A percentile compares a stretch with the other conserved stretches of the same genome.
phyloP scores from a whole-genome alignment of 2,113 vertebrate genomes.

The Anhinga anhinga region DNA sequence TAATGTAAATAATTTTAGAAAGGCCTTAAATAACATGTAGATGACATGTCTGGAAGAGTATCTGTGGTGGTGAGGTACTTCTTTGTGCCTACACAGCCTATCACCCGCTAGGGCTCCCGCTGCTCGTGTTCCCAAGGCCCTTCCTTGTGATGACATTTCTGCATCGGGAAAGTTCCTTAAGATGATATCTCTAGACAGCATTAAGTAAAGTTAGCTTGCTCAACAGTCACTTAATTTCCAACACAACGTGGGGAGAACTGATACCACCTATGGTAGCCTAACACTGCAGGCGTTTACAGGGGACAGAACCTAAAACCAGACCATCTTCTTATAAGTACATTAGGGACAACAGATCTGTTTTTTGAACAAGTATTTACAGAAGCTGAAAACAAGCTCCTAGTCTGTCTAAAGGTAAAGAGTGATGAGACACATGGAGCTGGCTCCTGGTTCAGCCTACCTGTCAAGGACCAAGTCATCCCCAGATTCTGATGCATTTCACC shows the following conservation, averaged over 20 bases:
- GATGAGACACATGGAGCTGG: neutral
- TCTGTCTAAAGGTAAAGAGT: neutral
- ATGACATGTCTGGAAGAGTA: neutral
- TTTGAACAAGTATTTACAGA: neutral
- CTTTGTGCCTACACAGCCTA: neutral
- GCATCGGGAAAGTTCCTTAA: neutral
- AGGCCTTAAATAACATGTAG: neutral
- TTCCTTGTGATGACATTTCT: neutral
- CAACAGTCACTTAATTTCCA: neutral
- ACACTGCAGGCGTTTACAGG: neutral
- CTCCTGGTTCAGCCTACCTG: neutral
- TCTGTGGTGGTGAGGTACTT: neutral
- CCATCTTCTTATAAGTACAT: neutral
- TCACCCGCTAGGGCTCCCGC: neutral
- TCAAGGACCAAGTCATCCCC: neutral
- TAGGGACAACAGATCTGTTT: neutral
- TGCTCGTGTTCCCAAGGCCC: neutral
- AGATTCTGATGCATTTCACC: neutral
- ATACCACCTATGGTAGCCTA: neutral
- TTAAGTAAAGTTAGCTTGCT: neutral
- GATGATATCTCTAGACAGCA: neutral
- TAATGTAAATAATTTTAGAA: neutral
- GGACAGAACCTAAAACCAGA: neutral
- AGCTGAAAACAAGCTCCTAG: neutral
- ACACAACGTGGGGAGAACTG: neutral